These are phyloP conservation scores for Paraplagusia blochii DNA, from an alignment of 2,113 vertebrate species.

Conservation along the genomic window DNA sequence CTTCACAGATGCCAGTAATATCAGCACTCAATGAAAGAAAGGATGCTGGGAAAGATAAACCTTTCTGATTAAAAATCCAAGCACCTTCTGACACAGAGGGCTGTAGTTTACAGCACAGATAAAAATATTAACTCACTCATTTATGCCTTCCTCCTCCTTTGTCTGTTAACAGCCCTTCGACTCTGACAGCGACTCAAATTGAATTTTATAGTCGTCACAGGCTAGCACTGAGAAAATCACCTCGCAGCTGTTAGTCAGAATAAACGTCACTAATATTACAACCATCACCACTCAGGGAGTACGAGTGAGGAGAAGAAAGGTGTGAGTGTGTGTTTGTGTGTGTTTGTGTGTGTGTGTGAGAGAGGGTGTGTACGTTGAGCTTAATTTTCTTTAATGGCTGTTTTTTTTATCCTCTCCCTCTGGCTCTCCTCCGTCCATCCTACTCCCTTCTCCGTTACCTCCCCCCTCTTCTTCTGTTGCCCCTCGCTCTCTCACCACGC, in stretches of 20 bases:
- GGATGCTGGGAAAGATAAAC: no score
- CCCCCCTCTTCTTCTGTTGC: neutral
- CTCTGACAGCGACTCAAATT: conserved; percentile 59
- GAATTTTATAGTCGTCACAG: conserved; percentile 58
- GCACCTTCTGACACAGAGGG: no score
- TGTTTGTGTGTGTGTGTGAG: no score
- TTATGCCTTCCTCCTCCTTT: neutral
- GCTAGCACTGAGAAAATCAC: conserved; percentile 31
- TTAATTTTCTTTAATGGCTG: conserved; percentile 68
- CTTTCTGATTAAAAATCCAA: no score
- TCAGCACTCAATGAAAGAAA: no score
- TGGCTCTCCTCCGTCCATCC: conserved; percentile 5
- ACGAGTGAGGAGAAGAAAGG: no score
- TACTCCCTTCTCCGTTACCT: neutral
- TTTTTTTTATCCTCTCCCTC: conserved; percentile 28
- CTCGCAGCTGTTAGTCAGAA: conserved; percentile 55
- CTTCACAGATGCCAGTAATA: no score
- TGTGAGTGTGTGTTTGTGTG: no score
- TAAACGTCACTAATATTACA: conserved; percentile 59
- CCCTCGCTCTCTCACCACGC: conserved; percentile 21
- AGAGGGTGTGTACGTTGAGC: conserved; percentile 33
- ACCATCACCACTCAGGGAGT: no score
- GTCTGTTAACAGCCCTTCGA: conserved; percentile 19
- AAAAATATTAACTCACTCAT: conserved; percentile 21
- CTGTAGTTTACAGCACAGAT: conserved; percentile 1